Conservation (phyloP, 2,888 invertebrate genomes). For the Tachystola acroxantha region DNA sequence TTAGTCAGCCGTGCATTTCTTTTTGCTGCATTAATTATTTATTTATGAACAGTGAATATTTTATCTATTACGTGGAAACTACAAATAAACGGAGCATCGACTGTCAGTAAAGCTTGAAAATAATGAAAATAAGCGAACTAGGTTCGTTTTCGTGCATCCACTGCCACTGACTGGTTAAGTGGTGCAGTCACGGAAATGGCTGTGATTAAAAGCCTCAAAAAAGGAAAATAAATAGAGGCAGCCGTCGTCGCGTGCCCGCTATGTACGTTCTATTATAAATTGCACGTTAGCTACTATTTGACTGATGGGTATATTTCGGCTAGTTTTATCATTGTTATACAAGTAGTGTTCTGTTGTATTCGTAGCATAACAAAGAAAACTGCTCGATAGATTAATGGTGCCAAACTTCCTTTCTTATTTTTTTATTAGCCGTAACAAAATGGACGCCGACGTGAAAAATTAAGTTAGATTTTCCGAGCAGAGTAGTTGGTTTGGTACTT, state of each 20-base stretch:
- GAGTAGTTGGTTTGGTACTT: no score
- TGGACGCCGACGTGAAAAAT: background rate
- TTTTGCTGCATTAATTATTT: no score
- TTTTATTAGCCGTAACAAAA: background rate
- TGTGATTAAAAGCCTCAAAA: slow-evolving; percentile 42
- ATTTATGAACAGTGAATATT: slow-evolving; percentile 26
- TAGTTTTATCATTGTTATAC: background rate
- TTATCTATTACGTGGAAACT: slow-evolving; percentile 25
- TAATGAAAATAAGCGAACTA: slow-evolving; percentile 23
- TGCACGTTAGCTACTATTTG: slow-evolving; percentile 8
- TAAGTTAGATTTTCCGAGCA: no score
- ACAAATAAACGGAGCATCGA: slow-evolving; percentile 30
- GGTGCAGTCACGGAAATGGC: slow-evolving; percentile 56
- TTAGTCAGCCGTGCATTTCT: no score
- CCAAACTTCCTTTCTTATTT: background rate
- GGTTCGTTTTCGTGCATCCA: slow-evolving; percentile 33
- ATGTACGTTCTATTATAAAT: slow-evolving; percentile 10
- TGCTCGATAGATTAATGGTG: slow-evolving; percentile 1
- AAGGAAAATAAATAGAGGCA: slow-evolving; percentile 10
- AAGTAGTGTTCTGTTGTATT: background rate
- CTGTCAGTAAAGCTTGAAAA: slow-evolving; percentile 28
- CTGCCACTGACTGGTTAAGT: slow-evolving; percentile 27
- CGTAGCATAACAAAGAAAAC: background rate
- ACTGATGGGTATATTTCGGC: slow-evolving; percentile 8
- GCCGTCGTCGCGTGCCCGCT: slow-evolving; percentile 11